Conservation (phyloP, 1,140 invertebrate genomes). For the Trissolcus basalis region DNA sequence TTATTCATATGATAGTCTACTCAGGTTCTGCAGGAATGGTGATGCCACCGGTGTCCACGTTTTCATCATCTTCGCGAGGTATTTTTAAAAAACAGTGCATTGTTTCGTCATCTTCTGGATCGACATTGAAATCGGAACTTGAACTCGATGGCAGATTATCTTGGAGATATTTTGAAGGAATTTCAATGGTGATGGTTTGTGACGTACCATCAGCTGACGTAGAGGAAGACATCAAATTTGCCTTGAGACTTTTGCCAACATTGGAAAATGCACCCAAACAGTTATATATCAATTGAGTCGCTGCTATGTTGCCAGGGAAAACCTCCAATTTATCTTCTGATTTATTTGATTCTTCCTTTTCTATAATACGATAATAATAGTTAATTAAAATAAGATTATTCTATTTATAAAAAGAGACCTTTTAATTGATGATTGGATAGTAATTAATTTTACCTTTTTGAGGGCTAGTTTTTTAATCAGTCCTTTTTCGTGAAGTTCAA, state of each 20-base stretch:
- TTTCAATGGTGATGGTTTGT: slow-evolving; percentile 75
- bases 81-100: slow-evolving; percentile 77
- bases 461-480: slow-evolving; percentile 66
- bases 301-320: slow-evolving; percentile 75
- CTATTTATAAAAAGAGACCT: too few relatives aligned
- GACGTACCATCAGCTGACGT: slow-evolving; percentile 73
- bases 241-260: slow-evolving; percentile 70
- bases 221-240: slow-evolving; percentile 73
- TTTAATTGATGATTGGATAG: too few relatives aligned
- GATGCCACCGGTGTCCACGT: slow-evolving; percentile 80
- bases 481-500: slow-evolving; percentile 78
- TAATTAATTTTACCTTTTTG: slow-evolving; percentile 68
- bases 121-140: slow-evolving; percentile 58
- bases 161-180: slow-evolving; percentile 71
- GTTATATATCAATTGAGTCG: slow-evolving; percentile 78
- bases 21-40: slow-evolving; percentile 78
- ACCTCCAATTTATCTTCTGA: slow-evolving; percentile 69
- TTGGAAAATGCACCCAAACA: slow-evolving; percentile 75
- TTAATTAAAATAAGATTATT: too few relatives aligned
- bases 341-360: slow-evolving; percentile 30
- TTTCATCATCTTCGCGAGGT: slow-evolving; percentile 75
- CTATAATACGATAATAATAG: too few relatives aligned
- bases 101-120: slow-evolving; percentile 73
- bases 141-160: slow-evolving; percentile 61
- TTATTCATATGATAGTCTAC: slow-evolving; percentile 6